Evolutionary conservation across 2,113 vertebrate genomes (phyloP).

Genomic region (Callipepla californica): DNA sequence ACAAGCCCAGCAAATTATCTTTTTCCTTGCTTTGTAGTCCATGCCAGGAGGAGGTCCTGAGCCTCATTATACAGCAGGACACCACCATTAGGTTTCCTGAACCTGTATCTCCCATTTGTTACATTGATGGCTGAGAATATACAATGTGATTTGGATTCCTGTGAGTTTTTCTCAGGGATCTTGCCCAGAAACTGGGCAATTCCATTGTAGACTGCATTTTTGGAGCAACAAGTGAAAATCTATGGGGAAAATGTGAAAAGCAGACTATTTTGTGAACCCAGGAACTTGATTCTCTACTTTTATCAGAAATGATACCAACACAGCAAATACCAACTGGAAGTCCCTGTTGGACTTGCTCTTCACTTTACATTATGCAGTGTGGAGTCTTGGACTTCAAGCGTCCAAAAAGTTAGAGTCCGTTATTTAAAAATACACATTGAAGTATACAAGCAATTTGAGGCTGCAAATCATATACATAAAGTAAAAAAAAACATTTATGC

Average conservation of each 20-base stretch:
- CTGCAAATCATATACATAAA: accelerated
- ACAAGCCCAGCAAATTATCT: neutral
- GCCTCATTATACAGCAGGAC: neutral
- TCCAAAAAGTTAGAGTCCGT: neutral
- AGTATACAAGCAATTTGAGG: neutral
- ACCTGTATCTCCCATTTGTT: neutral
- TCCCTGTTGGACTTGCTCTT: neutral
- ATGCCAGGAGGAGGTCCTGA: accelerated
- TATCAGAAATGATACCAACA: neutral
- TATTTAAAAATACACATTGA: neutral
- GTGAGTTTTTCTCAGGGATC: accelerated
- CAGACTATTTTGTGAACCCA: accelerated
- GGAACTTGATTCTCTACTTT: neutral
- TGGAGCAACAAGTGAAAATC: neutral
- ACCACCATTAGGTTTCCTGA: neutral
- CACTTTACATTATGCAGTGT: neutral
- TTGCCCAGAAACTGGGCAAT: neutral
- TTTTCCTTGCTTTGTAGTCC: neutral
- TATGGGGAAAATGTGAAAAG: neutral
- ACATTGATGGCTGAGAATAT: accelerated
- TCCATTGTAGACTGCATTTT: neutral
- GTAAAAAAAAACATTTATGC: accelerated
- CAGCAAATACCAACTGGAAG: accelerated
- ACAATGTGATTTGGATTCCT: neutral
- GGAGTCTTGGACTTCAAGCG: neutral